phyloP scores from a whole-genome alignment of 2,113 vertebrate genomes.

The Ameiurus melas region DNA sequence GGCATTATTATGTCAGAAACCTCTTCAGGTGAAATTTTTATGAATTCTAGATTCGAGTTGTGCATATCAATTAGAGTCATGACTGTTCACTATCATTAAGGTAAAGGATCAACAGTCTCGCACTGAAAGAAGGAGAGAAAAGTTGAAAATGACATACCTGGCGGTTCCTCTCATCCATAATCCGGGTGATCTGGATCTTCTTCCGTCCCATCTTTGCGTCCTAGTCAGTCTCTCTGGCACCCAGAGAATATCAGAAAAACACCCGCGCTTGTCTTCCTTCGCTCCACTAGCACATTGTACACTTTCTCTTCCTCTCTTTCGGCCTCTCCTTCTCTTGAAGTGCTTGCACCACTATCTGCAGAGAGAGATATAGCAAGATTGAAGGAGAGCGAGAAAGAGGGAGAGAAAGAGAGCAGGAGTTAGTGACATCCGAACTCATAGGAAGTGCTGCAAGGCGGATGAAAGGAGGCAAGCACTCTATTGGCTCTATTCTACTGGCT shows the following conservation, averaged over 20 bases:
- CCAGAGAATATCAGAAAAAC: slow-evolving; percentile 82
- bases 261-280: slow-evolving; percentile 75
- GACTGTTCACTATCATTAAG: neutral
- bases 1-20: neutral
- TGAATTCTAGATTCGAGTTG: neutral
- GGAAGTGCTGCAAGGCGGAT: slow-evolving; percentile 63
- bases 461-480: slow-evolving; percentile 58
- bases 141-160: slow-evolving; percentile 79
- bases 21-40: neutral
- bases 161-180: slow-evolving; percentile 98
- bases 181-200: slow-evolving; percentile 99
- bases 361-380: slow-evolving; percentile 43
- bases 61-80: neutral
- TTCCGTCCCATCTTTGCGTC: slow-evolving; percentile 92
- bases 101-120: neutral
- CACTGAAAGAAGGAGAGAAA: neutral
- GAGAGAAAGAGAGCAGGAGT: slow-evolving; percentile 43
- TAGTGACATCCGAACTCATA: slow-evolving; percentile 59
- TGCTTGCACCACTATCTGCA: slow-evolving; percentile 64
- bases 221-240: slow-evolving; percentile 78
- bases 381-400: slow-evolving; percentile 30
- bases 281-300: slow-evolving; percentile 89
- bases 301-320: slow-evolving; percentile 57
- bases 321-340: slow-evolving; percentile 63
- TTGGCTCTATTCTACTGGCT: slow-evolving; percentile 54